Base-by-base conservation (phyloP, 1,140 invertebrate species). In the Lepidotrigona ventralis region DNA sequence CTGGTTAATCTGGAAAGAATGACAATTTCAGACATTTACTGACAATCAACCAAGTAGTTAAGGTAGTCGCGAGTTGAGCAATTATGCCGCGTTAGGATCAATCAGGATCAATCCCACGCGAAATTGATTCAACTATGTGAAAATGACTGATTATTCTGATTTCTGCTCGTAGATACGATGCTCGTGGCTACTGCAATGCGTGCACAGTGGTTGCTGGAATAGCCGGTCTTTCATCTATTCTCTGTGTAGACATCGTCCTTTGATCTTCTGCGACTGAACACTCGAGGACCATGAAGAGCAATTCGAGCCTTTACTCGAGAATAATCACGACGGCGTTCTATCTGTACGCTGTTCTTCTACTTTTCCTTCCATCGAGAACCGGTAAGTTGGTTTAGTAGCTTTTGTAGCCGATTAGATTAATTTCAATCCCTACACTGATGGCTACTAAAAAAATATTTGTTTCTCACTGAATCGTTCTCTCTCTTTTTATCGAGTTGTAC, bases 111-210 rank as follows among this genome's bases (percentile, higher is more conserved):
- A 8, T 46, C 84, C 83, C 76, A 87, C 85, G 83, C 75, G 54
- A 84, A 46, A 86, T 86, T 89, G 81, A 85, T 89, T 17, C 74
- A 84, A 90, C 39, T 26, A 86, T 26, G 39, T 80, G 86, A 87
- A 85, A 87, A 90, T 73, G 66, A 79, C 77, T 86, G 46, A n/a
- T n/a, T 74, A 74, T 87, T 73, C 83, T 89, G 79, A 90, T 89
- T 84, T 85, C 63, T 87, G 79, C 39, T 84, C 64, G 54, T 83
- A 92, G 92, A 89, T 88, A 90, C 84, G 78, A 90, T 91, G 84
- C 89, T 92, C 84, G 88, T 91, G 89, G 89, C 86, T 81, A 87
- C 86, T 79, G 66, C 87, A 92, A 87, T 90, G 80, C 83, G 87
- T 51, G 83, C 81, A 73, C 89, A 87, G 85, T 86, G 90, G 84